Percentiles rank a stretch among this genome's conserved stretches.
Conservation (phyloP, 2,888 invertebrate genomes). For the Dynastes maya region DNA sequence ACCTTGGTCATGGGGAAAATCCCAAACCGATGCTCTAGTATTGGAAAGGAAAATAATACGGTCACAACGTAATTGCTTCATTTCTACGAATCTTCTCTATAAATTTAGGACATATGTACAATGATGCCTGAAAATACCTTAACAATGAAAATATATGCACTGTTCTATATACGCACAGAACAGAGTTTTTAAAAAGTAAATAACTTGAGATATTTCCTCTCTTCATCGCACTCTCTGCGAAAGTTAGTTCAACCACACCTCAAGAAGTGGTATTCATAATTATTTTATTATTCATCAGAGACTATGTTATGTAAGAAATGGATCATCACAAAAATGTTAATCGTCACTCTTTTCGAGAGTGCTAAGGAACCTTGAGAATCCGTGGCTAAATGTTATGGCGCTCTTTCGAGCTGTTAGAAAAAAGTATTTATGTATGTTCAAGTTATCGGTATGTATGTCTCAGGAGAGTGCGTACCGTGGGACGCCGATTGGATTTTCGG, state of each 20-base stretch:
- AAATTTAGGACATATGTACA: too few species aligned
- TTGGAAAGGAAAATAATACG: neutral
- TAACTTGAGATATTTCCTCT: neutral
- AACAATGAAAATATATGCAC: too few species aligned
- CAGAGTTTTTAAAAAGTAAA: neutral
- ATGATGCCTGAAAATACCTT: too few species aligned
- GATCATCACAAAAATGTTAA: conserved; percentile 36
- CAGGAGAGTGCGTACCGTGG: neutral
- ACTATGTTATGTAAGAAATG: conserved; percentile 35
- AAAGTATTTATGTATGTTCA: conserved; percentile 13
- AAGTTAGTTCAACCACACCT: conserved; percentile 14
- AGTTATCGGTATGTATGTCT: neutral
- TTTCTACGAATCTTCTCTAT: too few species aligned
- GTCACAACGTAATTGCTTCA: neutral
- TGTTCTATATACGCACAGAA: too few species aligned
- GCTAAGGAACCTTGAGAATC: conserved; percentile 27
- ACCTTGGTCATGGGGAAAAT: too few species aligned
- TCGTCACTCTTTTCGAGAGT: conserved; percentile 22
- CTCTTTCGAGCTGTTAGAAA: conserved; percentile 1
- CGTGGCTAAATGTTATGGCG: conserved; percentile 22
- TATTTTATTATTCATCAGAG: conserved; percentile 26
- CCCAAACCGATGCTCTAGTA: too few species aligned
- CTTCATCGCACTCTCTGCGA: neutral
- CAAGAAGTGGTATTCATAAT: conserved; percentile 9
- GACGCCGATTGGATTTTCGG: neutral